Percentiles rank a stretch among this genome's conserved stretches.
phyloP scores from a whole-genome alignment of 2,797 vertebrate genomes.

The Naso thynnoides region DNA sequence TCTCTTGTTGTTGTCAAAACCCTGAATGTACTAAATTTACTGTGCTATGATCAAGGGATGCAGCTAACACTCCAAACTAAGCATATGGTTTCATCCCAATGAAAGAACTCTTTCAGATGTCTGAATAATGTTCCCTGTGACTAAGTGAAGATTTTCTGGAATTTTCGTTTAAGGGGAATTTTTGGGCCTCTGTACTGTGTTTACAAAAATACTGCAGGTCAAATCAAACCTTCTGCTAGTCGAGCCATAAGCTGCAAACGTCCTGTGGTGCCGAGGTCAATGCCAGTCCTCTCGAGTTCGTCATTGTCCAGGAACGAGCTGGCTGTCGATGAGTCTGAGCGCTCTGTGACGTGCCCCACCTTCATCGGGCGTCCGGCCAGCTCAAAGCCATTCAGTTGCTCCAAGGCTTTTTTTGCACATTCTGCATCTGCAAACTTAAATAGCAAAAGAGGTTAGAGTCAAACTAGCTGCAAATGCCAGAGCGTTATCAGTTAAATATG shows the following conservation, averaged over 20 bases:
- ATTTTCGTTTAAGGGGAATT: background rate
- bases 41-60: too few species aligned
- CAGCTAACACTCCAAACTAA: too few species aligned
- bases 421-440: constrained; percentile 97
- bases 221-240: constrained; percentile 92
- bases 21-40: too few species aligned
- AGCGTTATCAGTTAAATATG: background rate
- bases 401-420: constrained; percentile 98
- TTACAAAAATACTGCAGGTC: too few species aligned
- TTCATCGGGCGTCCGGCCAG: constrained; percentile 98
- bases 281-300: constrained; percentile 97
- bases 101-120: too few species aligned
- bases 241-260: constrained; percentile 98
- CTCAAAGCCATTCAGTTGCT: constrained; percentile 98
- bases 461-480: too few species aligned
- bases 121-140: too few species aligned
- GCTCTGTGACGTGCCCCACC: constrained; percentile 97
- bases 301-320: constrained; percentile 99
- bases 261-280: constrained; percentile 97
- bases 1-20: too few species aligned
- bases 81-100: too few species aligned
- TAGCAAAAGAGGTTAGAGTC: background rate
- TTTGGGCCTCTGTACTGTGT: background rate
- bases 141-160: too few species aligned
- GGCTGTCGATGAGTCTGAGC: constrained; percentile 96